A percentile compares a stretch with the other conserved stretches of the same genome.
phyloP scores from a whole-genome alignment of 1,140 invertebrate genomes.

The Temnothorax nylanderi region DNA sequence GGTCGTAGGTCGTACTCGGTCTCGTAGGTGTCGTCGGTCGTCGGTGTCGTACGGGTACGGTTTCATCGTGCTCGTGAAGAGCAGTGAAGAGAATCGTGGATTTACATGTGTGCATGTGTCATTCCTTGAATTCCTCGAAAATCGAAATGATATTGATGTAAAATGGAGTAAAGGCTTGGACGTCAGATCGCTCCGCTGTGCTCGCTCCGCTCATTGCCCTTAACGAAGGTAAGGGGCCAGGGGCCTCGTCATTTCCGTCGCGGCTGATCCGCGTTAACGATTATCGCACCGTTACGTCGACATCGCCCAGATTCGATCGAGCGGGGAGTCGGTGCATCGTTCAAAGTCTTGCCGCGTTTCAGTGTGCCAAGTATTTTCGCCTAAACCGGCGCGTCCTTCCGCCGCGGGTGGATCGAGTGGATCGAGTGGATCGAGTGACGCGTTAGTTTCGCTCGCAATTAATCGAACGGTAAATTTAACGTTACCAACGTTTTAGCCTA shows the following conservation, averaged over 20 bases:
- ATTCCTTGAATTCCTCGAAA: background rate
- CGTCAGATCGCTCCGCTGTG: background rate
- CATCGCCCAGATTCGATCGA: conserved; percentile 28
- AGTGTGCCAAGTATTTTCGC: conserved; percentile 32
- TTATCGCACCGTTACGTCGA: background rate
- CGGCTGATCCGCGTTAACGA: too few species aligned
- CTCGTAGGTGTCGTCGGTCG: too few species aligned
- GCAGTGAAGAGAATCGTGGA: background rate
- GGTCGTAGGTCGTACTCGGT: too few species aligned
- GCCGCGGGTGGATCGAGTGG: background rate
- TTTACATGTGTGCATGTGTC: background rate
- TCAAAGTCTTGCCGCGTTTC: background rate
- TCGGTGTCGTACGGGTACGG: too few species aligned
- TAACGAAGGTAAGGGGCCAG: conserved; percentile 4
- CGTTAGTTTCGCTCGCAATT: background rate
- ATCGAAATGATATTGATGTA: conserved; percentile 45
- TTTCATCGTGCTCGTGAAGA: background rate
- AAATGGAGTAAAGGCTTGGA: background rate
- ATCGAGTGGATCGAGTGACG: too few species aligned
- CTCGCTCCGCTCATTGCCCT: background rate
- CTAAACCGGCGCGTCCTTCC: background rate
- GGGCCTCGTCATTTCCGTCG: background rate
- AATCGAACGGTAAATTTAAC: conserved; percentile 9
- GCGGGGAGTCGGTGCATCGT: background rate
- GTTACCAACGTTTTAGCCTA: background rate